phyloP scores from a whole-genome alignment of 2,888 invertebrate species.

The Pseudeuparius sepicola region DNA sequence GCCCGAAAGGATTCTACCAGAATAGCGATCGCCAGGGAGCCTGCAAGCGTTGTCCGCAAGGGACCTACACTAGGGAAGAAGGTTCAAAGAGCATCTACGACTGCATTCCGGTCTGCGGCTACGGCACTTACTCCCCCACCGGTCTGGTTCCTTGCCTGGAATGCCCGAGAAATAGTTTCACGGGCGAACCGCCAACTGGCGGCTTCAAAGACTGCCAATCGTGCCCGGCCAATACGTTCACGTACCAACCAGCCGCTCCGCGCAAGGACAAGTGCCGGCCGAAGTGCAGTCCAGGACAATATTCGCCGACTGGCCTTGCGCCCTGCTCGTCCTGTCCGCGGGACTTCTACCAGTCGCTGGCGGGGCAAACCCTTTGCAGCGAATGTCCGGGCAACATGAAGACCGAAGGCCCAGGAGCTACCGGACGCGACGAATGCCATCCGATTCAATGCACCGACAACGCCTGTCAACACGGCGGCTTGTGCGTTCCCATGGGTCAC shows the following conservation, averaged over 20 bases:
- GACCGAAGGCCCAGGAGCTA: slow-evolving; percentile 70
- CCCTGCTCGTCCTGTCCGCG: slow-evolving; percentile 88
- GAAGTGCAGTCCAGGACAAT: slow-evolving; percentile 82
- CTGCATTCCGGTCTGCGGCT: slow-evolving; percentile 90
- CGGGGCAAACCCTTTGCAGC: slow-evolving; percentile 76
- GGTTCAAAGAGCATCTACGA: slow-evolving; percentile 79
- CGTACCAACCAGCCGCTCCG: slow-evolving; percentile 85
- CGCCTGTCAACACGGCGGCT: slow-evolving; percentile 83
- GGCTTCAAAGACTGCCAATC: slow-evolving; percentile 91
- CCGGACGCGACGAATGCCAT: slow-evolving; percentile 77
- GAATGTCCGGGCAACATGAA: slow-evolving; percentile 88
- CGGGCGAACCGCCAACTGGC: slow-evolving; percentile 76
- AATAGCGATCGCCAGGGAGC: slow-evolving; percentile 83
- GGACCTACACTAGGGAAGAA: slow-evolving; percentile 85
- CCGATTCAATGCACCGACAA: slow-evolving; percentile 79
- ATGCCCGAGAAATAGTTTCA: slow-evolving; percentile 87
- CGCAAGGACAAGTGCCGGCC: slow-evolving; percentile 73
- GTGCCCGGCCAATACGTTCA: slow-evolving; percentile 81
- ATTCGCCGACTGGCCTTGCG: slow-evolving; percentile 86
- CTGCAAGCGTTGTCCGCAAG: slow-evolving; percentile 83
- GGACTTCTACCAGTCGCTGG: slow-evolving; percentile 81
- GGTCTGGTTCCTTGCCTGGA: slow-evolving; percentile 89
- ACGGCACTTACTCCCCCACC: slow-evolving; percentile 90
- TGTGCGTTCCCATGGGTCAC: slow-evolving; percentile 81
- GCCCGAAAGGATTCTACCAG: slow-evolving; percentile 88